Conservation (phyloP, 2,113 vertebrate genomes). For the Alethe diademata region DNA sequence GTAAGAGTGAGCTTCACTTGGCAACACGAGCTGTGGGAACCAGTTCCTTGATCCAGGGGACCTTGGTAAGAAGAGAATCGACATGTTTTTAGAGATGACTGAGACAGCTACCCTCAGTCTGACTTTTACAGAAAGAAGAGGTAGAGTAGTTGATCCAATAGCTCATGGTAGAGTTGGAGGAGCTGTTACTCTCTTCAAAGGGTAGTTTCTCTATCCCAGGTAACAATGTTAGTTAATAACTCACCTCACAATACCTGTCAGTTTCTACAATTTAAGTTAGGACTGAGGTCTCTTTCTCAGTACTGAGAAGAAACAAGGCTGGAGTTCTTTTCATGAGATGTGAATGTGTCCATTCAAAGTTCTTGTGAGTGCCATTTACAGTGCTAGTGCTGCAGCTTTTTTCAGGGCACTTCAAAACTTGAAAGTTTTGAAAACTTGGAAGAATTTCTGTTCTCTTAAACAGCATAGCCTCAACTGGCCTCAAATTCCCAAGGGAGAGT, state of each 20-base stretch:
- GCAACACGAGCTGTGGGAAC: fast-evolving
- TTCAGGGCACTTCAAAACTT: background rate
- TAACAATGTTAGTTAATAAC: background rate
- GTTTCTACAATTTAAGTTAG: background rate
- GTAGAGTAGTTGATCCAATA: background rate
- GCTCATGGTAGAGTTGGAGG: background rate
- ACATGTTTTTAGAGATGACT: background rate
- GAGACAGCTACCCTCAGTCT: background rate
- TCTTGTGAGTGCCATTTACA: background rate
- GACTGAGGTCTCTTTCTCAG: background rate
- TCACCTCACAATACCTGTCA: background rate
- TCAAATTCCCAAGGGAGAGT: background rate
- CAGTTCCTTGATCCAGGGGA: background rate
- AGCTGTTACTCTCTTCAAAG: background rate
- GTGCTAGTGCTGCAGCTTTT: background rate
- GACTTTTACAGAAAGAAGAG: background rate
- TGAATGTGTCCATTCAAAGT: background rate
- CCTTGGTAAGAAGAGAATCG: background rate
- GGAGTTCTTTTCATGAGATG: background rate
- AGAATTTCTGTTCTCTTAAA: background rate
- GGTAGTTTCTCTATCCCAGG: background rate
- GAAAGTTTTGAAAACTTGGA: background rate
- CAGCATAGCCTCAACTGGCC: background rate
- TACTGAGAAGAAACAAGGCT: background rate
- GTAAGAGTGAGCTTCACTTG: background rate